Evolutionary conservation across 2,888 invertebrate species (phyloP).

Genomic region (Zele albiditarsus): DNA sequence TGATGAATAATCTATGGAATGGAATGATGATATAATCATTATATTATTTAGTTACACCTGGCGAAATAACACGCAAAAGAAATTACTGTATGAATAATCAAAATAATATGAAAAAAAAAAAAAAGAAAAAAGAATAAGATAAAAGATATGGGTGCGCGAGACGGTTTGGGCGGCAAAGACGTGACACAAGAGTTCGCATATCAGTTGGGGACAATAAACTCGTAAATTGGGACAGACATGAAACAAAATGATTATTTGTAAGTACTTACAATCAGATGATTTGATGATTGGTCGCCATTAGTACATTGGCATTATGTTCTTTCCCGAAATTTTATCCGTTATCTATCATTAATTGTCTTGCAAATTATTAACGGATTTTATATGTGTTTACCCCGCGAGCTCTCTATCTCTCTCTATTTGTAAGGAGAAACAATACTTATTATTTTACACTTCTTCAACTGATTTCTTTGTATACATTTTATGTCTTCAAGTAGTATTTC

Average conservation of each 20-base stretch:
- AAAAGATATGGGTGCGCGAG: background rate
- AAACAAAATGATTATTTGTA: background rate
- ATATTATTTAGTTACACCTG: background rate
- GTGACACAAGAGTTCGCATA: background rate
- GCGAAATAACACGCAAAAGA: background rate
- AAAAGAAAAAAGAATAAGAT: background rate
- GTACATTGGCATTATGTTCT: background rate
- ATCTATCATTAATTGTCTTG: background rate
- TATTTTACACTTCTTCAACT: background rate
- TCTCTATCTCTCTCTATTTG: background rate
- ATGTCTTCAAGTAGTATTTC: background rate
- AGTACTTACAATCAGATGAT: conserved; percentile 6
- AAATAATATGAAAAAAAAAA: background rate
- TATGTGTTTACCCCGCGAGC: too few species aligned
- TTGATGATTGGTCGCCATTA: background rate
- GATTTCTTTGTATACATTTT: background rate
- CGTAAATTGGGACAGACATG: background rate
- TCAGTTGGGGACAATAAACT: background rate
- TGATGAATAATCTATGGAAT: background rate
- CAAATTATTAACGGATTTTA: too few species aligned
- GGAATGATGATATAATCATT: background rate
- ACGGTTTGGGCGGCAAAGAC: background rate
- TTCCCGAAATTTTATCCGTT: background rate
- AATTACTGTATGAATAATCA: background rate
- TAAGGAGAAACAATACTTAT: background rate